Evolutionary conservation across 2,797 vertebrate genomes (phyloP), one percentile per base, ranked within the genome.

Genomic region (Rhinichthys osculus): DNA sequence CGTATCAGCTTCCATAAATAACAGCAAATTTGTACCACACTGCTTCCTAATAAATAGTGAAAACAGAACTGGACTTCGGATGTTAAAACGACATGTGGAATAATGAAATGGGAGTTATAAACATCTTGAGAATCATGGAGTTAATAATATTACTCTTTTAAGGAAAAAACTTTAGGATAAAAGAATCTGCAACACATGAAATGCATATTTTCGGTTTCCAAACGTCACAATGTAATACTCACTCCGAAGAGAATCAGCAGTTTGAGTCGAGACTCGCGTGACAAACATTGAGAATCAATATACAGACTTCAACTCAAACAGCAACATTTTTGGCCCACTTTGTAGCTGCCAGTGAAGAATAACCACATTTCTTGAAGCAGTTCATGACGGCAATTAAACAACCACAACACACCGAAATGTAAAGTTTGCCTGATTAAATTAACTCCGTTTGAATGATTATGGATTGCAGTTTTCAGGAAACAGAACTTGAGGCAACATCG

Each of bases 1-100:
- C 93, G 90, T 86, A 44, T 82, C 77, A 27, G 90, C 85, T 93
- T 93, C 91, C 93, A 95, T 95, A 95, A 96, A 94, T 95, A 95
- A 91, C 89, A 87, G 78, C 82, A 84, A 82, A 87, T 81, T 54
- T 90, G 85, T 91, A 93, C 90, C 93, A 92, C 89, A 90, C 64
- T 78, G 40, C 19, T 81, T 73, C 40, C 38, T 5, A 10, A 82
- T 67, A 62, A 59, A 81, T 10, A 21, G 38, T 21, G 64, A 54
- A 54, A 70, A 47, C 42, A 73, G 54, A 73, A 64, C 52, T 35
- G 69, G 57, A 44, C 38, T 17, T 73, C 0, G 10, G 16, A 10
- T 62, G 81, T 84, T 33, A 77, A 64, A 83, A 17, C 40, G 23
- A 66, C 78, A 38, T 0, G 11, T 23, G 50, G 50, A 57, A 77